Base-by-base conservation (phyloP, 2,113 vertebrate genomes). In the Chaetodon trifascialis region DNA sequence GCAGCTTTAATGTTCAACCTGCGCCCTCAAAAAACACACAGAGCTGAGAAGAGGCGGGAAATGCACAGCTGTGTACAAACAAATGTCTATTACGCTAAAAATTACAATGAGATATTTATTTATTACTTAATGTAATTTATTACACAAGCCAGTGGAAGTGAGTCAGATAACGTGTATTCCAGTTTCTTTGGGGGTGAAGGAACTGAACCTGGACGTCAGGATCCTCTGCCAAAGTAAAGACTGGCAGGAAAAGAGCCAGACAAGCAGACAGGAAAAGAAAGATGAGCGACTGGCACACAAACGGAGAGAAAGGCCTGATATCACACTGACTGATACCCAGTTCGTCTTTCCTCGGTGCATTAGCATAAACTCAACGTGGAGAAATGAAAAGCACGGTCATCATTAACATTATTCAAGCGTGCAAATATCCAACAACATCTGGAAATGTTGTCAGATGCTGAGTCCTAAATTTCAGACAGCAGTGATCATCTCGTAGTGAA, bases 201-300 rank as follows among this genome's bases (percentile, higher is more conserved):
- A 34, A 69, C 49, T 49, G 14, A 44, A 72, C 36, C 6, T 62
- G 21, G n/a, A 49, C 63, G 56, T 74, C 58, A 64, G 64, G 40
- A 69, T 5, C 6, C 21, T 60, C 69, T 54, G 60, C 59, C 71
- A 56, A 80, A 64, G 44, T 25, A 60, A 71, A 72, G 67, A 72
- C 17, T 12, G 59, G 47, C 70, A 69, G 49, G 70, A 70, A 60
- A 73, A 78, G 30, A 65, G 19, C 15, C 54, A 63, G 64, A 64
- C 68, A 65, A n/a, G 49, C 58, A 75, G 64, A 73, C 60, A 76
- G 80, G 38, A 70, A 55, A 56, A 49, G 74, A 64, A 42, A 52
- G 60, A 59, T 17, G 65, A 46, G 34, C 5, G 8, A 19, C 14
- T 71, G 58, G 47, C 55, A 49, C 51, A 65, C 4, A 76, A 23